Evolutionary conservation across 2,113 vertebrate genomes (phyloP).

Genomic region (Clarias batrachus): DNA sequence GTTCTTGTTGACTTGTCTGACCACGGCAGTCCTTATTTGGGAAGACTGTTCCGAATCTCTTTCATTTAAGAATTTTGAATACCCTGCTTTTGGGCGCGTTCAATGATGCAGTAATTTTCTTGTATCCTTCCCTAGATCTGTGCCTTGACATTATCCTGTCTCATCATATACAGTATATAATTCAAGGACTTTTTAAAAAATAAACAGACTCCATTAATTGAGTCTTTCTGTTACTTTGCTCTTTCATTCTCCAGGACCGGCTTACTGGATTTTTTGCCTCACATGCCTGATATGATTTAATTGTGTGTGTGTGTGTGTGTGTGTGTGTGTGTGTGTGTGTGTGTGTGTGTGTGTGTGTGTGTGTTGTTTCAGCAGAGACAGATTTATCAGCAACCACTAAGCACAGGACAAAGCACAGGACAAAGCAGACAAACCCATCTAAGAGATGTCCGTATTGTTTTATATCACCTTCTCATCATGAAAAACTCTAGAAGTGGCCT

Average conservation of each 20-base stretch:
- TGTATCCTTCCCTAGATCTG: too few relatives aligned
- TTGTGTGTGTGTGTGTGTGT: neutral
- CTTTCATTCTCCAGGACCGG: too few relatives aligned
- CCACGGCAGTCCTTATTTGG: too few relatives aligned
- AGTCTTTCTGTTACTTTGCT: neutral
- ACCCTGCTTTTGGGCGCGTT: too few relatives aligned
- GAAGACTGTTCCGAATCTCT: too few relatives aligned
- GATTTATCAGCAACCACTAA: slow-evolving; percentile 38
- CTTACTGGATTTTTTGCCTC: too few relatives aligned
- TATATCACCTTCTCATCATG: slow-evolving; percentile 3
- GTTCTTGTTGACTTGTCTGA: too few relatives aligned
- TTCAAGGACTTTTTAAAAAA: neutral
- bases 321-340: slow-evolving; percentile 8
- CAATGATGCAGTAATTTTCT: too few relatives aligned
- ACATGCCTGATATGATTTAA: neutral
- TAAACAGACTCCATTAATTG: neutral
- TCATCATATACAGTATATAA: too few relatives aligned
- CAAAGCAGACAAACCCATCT: slow-evolving; percentile 19
- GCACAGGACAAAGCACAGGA: slow-evolving; percentile 35
- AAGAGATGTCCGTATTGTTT: slow-evolving; percentile 14
- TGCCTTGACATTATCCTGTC: too few relatives aligned
- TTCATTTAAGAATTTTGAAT: too few relatives aligned
- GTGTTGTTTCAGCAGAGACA: slow-evolving; percentile 32
- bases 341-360: neutral
- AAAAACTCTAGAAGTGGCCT: slow-evolving; percentile 38